Evolutionary conservation across 2,113 vertebrate genomes (phyloP).

Genomic region (Podarcis muralis): DNA sequence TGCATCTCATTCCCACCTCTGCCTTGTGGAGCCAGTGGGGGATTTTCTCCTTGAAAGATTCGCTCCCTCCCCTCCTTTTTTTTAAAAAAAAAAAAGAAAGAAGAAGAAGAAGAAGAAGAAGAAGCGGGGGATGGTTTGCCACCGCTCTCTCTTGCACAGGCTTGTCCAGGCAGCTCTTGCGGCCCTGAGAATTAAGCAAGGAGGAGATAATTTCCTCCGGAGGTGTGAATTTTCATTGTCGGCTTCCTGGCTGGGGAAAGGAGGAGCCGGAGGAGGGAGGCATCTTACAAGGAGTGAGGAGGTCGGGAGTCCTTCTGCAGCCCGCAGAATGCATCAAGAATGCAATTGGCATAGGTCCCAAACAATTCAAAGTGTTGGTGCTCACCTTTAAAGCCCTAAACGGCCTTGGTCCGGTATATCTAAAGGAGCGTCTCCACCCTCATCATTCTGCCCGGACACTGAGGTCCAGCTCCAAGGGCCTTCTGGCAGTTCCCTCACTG

Average conservation of each 20-base stretch:
- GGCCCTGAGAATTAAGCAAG: not conserved
- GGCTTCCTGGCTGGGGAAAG: not conserved
- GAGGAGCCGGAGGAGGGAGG: no score
- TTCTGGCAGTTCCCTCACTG: no score
- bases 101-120: not conserved
- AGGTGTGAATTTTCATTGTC: not conserved
- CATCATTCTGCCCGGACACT: no score
- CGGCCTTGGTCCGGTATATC: no score
- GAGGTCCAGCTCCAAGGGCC: no score
- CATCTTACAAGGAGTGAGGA: not conserved
- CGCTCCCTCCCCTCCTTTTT: no score
- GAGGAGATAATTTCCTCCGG: not conserved
- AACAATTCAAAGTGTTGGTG: no score
- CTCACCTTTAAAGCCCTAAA: no score
- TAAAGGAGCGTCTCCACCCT: no score
- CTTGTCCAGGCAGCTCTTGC: not conserved
- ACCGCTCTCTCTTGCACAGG: no score
- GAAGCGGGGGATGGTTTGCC: not conserved
- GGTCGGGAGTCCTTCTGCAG: not conserved
- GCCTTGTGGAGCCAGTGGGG: not conserved
- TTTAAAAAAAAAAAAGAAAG: no score
- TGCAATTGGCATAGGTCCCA: not conserved
- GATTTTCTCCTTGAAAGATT: not conserved
- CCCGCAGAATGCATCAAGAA: not conserved
- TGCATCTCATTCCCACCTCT: slow-evolving; percentile 18